A percentile compares a stretch with the other conserved stretches of the same genome.
phyloP scores from a whole-genome alignment of 2,888 invertebrate species.

The Lepidonotus clava region DNA sequence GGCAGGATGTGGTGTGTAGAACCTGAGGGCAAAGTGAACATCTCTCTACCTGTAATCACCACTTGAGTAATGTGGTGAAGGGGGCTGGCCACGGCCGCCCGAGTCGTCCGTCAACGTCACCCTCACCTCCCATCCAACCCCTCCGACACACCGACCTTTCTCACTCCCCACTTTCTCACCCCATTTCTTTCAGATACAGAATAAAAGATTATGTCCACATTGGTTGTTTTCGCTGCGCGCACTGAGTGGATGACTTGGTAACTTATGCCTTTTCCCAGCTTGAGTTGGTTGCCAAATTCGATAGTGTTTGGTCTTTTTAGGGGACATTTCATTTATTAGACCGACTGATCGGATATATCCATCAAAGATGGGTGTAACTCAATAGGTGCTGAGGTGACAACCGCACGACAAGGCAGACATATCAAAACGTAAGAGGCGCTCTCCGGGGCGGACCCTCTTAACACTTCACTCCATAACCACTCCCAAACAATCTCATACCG shows the following conservation, averaged over 20 bases:
- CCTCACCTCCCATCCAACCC: neutral
- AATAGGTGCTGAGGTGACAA: neutral
- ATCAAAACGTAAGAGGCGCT: too few relatives aligned
- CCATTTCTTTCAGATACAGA: too few relatives aligned
- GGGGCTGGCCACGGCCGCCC: neutral
- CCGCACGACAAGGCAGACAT: neutral
- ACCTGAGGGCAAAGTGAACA: neutral
- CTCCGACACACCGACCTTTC: too few relatives aligned
- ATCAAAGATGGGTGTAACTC: neutral
- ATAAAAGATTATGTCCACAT: too few relatives aligned
- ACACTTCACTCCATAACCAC: too few relatives aligned
- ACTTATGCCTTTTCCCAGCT: too few relatives aligned
- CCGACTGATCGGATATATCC: neutral
- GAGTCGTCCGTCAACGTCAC: neutral
- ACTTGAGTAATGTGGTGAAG: conserved; percentile 30
- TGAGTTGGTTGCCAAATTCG: neutral
- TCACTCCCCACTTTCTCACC: too few relatives aligned
- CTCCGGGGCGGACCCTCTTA: too few relatives aligned
- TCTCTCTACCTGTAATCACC: conserved; percentile 1
- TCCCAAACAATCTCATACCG: too few relatives aligned
- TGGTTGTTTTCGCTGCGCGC: too few relatives aligned
- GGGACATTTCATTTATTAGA: neutral
- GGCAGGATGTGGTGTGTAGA: conserved; percentile 12
- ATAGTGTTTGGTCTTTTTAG: neutral
- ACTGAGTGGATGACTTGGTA: too few relatives aligned